Conservation (phyloP, 2,113 vertebrate genomes). For the Turdus rufiventris region DNA sequence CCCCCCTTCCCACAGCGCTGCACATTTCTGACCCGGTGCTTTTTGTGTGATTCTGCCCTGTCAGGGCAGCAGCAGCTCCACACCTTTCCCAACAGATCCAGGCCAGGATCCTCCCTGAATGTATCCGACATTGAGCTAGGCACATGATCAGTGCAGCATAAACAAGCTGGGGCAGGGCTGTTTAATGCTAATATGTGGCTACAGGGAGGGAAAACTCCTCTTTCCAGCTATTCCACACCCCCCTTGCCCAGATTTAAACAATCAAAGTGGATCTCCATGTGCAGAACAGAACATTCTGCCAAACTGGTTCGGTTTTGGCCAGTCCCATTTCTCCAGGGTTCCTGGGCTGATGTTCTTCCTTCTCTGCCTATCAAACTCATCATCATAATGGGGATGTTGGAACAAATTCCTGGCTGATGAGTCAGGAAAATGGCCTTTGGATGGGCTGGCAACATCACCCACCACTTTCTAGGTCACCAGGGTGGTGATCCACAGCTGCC, state of each 20-base stretch:
- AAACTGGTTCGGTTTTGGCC: accelerated
- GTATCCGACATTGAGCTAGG: accelerated
- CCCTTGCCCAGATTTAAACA: neutral
- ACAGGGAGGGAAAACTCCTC: neutral
- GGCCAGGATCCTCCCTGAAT: neutral
- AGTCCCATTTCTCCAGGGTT: neutral
- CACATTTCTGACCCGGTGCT: neutral
- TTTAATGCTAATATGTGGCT: neutral
- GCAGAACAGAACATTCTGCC: neutral
- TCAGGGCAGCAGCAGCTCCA: neutral
- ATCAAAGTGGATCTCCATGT: neutral
- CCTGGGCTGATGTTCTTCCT: neutral
- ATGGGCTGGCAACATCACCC: neutral
- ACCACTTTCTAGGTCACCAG: neutral
- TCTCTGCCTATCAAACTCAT: neutral
- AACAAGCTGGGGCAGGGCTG: conserved; percentile 1
- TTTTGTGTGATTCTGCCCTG: neutral
- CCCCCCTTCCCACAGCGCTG: accelerated
- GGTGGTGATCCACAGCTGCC: neutral
- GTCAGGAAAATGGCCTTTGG: neutral
- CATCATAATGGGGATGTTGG: neutral
- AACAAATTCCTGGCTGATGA: neutral
- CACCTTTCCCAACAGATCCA: neutral
- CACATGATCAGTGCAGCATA: neutral
- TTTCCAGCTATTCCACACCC: neutral